Base-by-base conservation (phyloP, 2,797 vertebrate genomes). In the Micromesistius poutassou region DNA sequence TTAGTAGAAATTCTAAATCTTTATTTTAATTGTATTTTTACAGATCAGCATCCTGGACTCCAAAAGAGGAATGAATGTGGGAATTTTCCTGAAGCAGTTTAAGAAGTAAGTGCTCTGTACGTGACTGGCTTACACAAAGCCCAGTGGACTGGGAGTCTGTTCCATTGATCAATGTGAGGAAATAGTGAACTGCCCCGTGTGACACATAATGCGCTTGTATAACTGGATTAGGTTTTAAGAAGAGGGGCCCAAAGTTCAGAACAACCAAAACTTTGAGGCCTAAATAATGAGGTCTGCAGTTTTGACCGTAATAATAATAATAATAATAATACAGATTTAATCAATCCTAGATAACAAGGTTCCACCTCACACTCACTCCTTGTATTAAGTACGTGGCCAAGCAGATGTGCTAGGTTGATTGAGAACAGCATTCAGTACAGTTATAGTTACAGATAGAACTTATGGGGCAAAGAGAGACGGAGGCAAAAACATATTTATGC, bases 31-130 rank as follows among this genome's bases (percentile, higher is more conserved):
- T 68, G 71, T 84, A 62, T 89, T 80, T 81, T 89, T 85, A 73
- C 88, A 98, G 98, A 91, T 98, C 92, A 95, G 95, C 87, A 94
- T 99, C 91, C 93, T 99, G 88, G 97, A 98, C 92, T 95, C 97
- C 83, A 99, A 99, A 89, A 95, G 97, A 87, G 97, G 95, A 81
- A 99, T 99, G 97, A 99, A 99, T 75, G 93, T 98, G 89, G 98
- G 97, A 30, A 99, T 99, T 93, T 98, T 98, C 91, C 96, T 99
- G 84, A 99, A 97, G 86, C 98, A 99, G 85, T 98, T 99, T 91
- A 99, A 98, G 91, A 98, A 95, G 97, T 99, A 96, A 96, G 97
- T 88, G 76, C 72, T 30, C 70, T 74, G 46, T 76, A 40, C 10
- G 30, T 74, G 70, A 77, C 38, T 50, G 70, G 30, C 46, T 77